Percentiles rank a stretch among this genome's conserved stretches.
phyloP scores from a whole-genome alignment of 2,888 invertebrate species.

The Pycnomerus fuliginosus region DNA sequence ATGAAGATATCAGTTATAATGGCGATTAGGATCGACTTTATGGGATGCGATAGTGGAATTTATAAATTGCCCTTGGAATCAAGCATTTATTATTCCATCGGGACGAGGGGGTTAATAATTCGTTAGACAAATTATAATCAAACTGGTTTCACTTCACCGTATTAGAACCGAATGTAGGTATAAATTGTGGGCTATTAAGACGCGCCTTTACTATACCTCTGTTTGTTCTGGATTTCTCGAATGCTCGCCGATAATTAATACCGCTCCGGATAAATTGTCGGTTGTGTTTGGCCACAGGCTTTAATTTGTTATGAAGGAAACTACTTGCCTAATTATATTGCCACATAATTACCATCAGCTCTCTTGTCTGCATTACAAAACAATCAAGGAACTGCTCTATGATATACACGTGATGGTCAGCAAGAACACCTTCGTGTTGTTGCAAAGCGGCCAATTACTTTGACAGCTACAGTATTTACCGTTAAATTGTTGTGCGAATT shows the following conservation, averaged over 20 bases:
- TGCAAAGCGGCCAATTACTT: no score
- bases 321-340: constrained; percentile 24
- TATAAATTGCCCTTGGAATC: constrained; percentile 15
- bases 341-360: constrained; percentile 15
- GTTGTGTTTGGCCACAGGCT: constrained; percentile 19
- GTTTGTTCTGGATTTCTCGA: constrained; percentile 28
- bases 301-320: constrained; percentile 22
- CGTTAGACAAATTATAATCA: constrained; percentile 16
- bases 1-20: constrained; percentile 21
- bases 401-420: no score
- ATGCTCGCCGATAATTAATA: constrained; percentile 25
- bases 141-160: constrained; percentile 19
- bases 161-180: constrained; percentile 15
- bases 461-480: no score
- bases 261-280: constrained; percentile 15
- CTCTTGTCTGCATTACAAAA: constrained; percentile 16
- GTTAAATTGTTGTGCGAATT: no score
- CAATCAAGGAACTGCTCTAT: constrained; percentile 10
- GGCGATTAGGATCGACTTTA: constrained; percentile 16
- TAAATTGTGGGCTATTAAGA: constrained; percentile 25
- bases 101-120: constrained; percentile 3
- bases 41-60: constrained; percentile 16
- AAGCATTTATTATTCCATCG: constrained; percentile 4
- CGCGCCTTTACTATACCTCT: constrained; percentile 27
- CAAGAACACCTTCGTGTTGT: no score